phyloP scores from a whole-genome alignment of 2,797 vertebrate species.

The Xiphorhynchus erythropygius region DNA sequence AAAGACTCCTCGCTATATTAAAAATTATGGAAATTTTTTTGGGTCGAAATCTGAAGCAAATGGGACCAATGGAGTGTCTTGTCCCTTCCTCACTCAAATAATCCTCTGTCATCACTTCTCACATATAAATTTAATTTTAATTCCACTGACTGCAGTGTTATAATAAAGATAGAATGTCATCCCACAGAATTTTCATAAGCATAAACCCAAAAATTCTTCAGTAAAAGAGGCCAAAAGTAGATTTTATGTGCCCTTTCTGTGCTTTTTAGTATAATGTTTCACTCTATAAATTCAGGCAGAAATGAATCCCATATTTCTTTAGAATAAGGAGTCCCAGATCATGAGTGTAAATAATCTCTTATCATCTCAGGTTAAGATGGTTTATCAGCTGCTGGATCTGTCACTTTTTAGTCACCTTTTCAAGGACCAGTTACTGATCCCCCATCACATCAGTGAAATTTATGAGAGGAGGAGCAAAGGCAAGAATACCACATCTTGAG shows the following conservation, averaged over 20 bases:
- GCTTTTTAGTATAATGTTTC: not conserved
- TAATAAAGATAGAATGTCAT: not conserved
- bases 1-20: not conserved
- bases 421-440: not conserved
- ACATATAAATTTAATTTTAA: not conserved
- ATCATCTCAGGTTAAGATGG: not conserved
- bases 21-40: not conserved
- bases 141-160: not conserved
- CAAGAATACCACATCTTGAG: not conserved
- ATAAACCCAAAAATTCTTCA: not conserved
- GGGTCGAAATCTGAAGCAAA: not conserved
- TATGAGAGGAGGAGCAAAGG: not conserved
- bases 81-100: not conserved
- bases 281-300: not conserved
- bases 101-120: not conserved
- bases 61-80: not conserved
- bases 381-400: constrained; percentile 45
- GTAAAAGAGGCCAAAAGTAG: not conserved
- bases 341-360: constrained; percentile 29
- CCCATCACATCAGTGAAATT: not conserved
- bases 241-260: not conserved
- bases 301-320: not conserved
- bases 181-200: not conserved
- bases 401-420: constrained; percentile 27
- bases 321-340: not conserved